Percentiles rank a stretch among this genome's conserved stretches.
phyloP scores from a whole-genome alignment of 2,888 invertebrate species.

The Athrips mouffetella region DNA sequence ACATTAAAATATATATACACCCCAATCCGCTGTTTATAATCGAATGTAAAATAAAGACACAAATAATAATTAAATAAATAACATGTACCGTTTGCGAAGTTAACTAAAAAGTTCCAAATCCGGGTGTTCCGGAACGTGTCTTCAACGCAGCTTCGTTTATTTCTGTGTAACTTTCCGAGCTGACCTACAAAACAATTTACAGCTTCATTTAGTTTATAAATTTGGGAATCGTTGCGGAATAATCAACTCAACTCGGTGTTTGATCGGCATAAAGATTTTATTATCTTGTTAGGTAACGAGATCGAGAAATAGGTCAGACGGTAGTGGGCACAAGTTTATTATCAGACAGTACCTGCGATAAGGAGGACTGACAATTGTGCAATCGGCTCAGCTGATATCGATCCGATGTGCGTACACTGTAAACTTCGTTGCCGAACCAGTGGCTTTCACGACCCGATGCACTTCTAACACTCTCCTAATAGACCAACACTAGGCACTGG shows the following conservation, averaged over 20 bases:
- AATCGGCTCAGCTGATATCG: constrained; percentile 67
- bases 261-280: background rate
- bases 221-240: background rate
- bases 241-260: background rate
- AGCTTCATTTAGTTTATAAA: constrained; percentile 9
- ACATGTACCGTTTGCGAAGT: background rate
- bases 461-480: constrained; percentile 43
- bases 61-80: background rate
- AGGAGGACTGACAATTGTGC: constrained; percentile 42
- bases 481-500: constrained; percentile 35
- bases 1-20: too few species aligned
- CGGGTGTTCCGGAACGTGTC: background rate
- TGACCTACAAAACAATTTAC: constrained; percentile 12
- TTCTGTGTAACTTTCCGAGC: background rate
- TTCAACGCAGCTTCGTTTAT: constrained; percentile 1
- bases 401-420: constrained; percentile 47
- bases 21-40: too few species aligned
- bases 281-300: constrained; percentile 1
- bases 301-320: constrained; percentile 38
- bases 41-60: too few species aligned
- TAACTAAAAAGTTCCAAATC: background rate
- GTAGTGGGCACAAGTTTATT: constrained; percentile 14
- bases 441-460: constrained; percentile 44
- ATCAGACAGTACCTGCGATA: constrained; percentile 50
- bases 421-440: constrained; percentile 32